Base-by-base conservation (phyloP, 2,888 invertebrate genomes). In the Zeuzera pyrina region DNA sequence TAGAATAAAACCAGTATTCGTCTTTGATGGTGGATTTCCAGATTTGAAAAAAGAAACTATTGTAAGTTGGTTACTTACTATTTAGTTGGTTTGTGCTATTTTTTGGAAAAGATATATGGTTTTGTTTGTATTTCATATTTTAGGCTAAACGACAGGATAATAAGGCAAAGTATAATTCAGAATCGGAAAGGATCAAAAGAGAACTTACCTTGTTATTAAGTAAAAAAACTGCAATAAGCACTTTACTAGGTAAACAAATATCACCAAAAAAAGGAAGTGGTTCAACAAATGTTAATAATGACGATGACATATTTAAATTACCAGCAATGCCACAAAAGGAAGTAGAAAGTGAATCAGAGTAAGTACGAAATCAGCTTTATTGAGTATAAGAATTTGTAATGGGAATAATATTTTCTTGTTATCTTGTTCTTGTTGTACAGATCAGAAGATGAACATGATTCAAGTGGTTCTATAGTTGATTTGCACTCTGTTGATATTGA, bases 11-110 rank as follows among this genome's bases (percentile, higher is more conserved):
- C 99, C 99, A 1, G 89, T 99, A 2, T 98, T 99, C 85, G 95
- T 99, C 5, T 99, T 99, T 81, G 99, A 99, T 86, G 99, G 99
- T 13, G 92, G 91, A 24, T 94, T 95, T 29, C 98, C 99, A 10
- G 86, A 87, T 34, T 87, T 99, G 22, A 99, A 99, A 77, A 91
- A 87, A 52, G 92, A 95, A 76, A 97, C 97, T 6, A 91, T 97
- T 78, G 96, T 95, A 85, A 88, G 88, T 79, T 43, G 22, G 12
- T 35, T 14, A 22, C 8, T 7, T 7, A 21, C 8, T n/a, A 25
- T 2, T 33, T 16, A 15, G 11, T 16, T 12, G 22, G 12, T 7
- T 27, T 8, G 21, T 27, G 12, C 2, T 31, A 8, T 26, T 28
- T 29, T 25, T 30, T 25, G 13, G 33, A 3, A 3, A 28, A 4